Base-by-base conservation (phyloP, 2,888 invertebrate genomes). In the Molorchus minor region DNA sequence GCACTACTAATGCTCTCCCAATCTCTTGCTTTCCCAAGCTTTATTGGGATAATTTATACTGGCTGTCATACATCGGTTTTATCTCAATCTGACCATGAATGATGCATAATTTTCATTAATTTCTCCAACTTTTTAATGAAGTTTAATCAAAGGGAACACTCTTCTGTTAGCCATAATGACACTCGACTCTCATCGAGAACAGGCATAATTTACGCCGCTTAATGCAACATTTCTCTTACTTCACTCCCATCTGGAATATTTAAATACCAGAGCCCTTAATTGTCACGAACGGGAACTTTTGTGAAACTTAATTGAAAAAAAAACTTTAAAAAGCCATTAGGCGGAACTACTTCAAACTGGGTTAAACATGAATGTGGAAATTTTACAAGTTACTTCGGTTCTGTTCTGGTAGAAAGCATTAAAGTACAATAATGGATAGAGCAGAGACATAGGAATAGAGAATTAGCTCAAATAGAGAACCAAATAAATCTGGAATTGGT, bases 301-400 rank as follows among this genome's bases (percentile, higher is more conserved):
- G 49, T 49, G 7, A 49, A 49, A 49, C 49, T 25, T 25, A 43
- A 43, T 49, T 21, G 49, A 10, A 49, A 49, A 47, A 46, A 47
- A 49, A 38, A 38, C 51, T 59, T 58, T 53, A 53, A 56, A 62
- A 62, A 56, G 56, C 58, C 54, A 63, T 63, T 60, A 63, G 51
- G 60, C 51, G 56, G 56, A 62, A 63, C 63, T 63, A 47, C 38
- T 56, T 19, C 55, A 51, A 63, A 61, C 58, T 63, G 47, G 60
- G 63, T 63, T 61, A 61, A 60, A 58, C 58, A 55, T 58, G 60
- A 61, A 61, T 61, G 53, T 58, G 56, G 63, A 58, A 52, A 64
- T 60, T 63, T n/a, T 58, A 58, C 52, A 64, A 64, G 60, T 64
- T 54, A 58, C 60, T 59, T 56, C 45, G 56, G 25, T 16, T 36